Conservation (phyloP, 2,113 vertebrate species). For the cat (Felis catus) region DNA sequence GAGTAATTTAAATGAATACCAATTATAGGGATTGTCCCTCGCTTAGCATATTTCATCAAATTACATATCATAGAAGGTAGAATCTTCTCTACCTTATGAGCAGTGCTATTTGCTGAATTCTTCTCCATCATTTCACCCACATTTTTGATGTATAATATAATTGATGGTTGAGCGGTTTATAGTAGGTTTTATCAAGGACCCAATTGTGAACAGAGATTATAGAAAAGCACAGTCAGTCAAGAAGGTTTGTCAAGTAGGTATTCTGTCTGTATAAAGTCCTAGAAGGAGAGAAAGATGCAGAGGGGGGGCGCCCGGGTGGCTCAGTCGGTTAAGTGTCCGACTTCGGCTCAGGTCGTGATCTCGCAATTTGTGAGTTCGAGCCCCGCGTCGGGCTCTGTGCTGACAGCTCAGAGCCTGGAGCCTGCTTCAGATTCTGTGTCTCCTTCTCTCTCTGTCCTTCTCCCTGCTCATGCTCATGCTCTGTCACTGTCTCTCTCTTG, state of each 20-base stretch:
- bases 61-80: constrained; percentile 40
- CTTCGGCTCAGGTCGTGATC: no score
- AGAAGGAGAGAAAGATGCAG: not conserved
- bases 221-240: constrained; percentile 48
- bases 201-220: constrained; percentile 48
- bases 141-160: constrained; percentile 46
- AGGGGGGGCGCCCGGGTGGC: not conserved
- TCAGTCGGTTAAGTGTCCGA: no score
- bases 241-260: not conserved
- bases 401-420: no score
- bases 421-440: no score
- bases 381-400: no score
- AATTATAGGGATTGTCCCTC: constrained; percentile 69
- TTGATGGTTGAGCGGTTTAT: constrained; percentile 49
- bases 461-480: no score
- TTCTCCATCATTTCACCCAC: constrained; percentile 43
- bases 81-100: constrained; percentile 47
- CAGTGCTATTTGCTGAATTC: not conserved
- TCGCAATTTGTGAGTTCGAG: no score
- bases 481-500: no score
- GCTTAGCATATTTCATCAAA: constrained; percentile 68
- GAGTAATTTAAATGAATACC: constrained; percentile 74
- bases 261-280: not conserved
- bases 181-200: constrained; percentile 43
- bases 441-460: no score